Conservation (phyloP, 2,797 vertebrate genomes). For the Clamator glandarius region DNA sequence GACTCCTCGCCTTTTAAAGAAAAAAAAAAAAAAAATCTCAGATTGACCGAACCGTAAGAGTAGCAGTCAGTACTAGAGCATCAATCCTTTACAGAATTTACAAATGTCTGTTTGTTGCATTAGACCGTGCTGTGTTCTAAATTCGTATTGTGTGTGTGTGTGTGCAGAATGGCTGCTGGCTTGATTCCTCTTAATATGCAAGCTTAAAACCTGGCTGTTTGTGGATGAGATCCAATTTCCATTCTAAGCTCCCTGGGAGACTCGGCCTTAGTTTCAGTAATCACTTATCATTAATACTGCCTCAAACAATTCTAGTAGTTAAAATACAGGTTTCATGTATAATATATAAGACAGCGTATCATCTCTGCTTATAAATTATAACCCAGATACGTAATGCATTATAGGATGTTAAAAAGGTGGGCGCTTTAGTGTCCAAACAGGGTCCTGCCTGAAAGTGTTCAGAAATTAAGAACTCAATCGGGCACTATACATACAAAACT, state of each 20-base stretch:
- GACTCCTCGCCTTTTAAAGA: background rate
- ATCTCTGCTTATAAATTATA: background rate
- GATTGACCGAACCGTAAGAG: rapidly evolving
- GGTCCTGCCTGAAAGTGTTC: background rate
- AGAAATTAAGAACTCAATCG: background rate
- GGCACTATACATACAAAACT: background rate
- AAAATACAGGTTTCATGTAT: constrained; percentile 13
- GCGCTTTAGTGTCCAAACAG: background rate
- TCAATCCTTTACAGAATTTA: background rate
- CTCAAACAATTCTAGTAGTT: constrained; percentile 20
- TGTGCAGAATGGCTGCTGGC: constrained; percentile 40
- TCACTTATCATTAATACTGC: background rate
- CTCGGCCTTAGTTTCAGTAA: constrained; percentile 1
- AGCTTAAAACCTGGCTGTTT: constrained; percentile 24
- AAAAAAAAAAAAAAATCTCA: background rate
- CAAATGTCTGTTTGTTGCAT: background rate
- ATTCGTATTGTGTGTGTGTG: background rate
- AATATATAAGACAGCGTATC: background rate
- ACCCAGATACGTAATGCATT: background rate
- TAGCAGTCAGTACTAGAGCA: background rate
- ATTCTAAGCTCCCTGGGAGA: constrained; percentile 19
- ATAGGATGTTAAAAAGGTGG: background rate
- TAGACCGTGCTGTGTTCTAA: background rate
- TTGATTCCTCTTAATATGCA: background rate
- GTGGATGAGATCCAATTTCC: constrained; percentile 44